Percentiles rank a stretch among this genome's conserved stretches.
These are phyloP conservation scores for Apoda limacodes DNA, from an alignment of 2,888 invertebrate species.

Conservation along the genomic window DNA sequence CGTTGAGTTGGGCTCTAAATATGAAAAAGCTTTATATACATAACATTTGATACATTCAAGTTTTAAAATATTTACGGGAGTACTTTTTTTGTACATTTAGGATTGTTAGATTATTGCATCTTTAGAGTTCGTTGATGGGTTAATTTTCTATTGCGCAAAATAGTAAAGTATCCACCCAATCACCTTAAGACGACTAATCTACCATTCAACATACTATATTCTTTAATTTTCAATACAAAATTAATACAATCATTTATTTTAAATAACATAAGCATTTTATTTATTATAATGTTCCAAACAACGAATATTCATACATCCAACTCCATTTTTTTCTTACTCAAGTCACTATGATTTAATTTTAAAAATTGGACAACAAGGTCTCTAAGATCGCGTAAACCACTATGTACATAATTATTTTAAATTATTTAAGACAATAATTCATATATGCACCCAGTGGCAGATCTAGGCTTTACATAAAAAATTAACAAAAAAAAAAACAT, in stretches of 20 bases:
- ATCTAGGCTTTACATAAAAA: conserved; percentile 24
- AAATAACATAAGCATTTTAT: conserved; percentile 29
- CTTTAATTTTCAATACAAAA: conserved; percentile 15
- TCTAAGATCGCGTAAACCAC: conserved; percentile 29
- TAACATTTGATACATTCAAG: conserved; percentile 34
- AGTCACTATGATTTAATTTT: conserved; percentile 30
- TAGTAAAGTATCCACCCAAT: conserved; percentile 16
- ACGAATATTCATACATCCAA: too few species aligned
- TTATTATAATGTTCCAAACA: too few species aligned
- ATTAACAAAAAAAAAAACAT: too few species aligned
- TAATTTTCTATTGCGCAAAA: too few species aligned
- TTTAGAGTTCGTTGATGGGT: too few species aligned
- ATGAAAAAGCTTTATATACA: conserved; percentile 26
- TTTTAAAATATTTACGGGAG: too few species aligned
- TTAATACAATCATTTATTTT: conserved; percentile 18
- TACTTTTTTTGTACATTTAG: too few species aligned
- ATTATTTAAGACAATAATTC: too few species aligned
- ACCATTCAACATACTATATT: conserved; percentile 11
- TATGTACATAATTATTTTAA: conserved; percentile 33
- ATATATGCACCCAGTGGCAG: conserved; percentile 38
- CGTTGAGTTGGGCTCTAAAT: too few species aligned
- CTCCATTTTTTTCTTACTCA: too few species aligned
- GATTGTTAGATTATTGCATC: too few species aligned
- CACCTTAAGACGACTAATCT: conserved; percentile 6
- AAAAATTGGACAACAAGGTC: conserved; percentile 25